phyloP scores from a whole-genome alignment of 2,113 vertebrate species.

The Caretta caretta region DNA sequence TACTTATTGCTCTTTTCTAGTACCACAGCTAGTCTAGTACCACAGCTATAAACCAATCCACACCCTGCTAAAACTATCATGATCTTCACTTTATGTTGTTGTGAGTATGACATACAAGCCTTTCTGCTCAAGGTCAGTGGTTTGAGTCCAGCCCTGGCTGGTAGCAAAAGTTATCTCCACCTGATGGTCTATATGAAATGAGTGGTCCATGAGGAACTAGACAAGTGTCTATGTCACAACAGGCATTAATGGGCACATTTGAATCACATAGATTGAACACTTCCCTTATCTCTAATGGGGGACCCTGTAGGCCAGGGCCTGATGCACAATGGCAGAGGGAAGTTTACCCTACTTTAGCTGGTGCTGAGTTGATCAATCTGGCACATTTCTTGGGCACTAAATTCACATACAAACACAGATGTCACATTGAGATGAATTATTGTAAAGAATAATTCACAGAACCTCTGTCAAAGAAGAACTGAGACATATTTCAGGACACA shows the following conservation, averaged over 20 bases:
- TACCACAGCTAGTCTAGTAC: neutral
- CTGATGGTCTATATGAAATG: neutral
- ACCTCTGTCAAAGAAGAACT: neutral
- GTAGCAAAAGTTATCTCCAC: neutral
- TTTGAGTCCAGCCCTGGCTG: neutral
- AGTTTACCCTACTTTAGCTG: neutral
- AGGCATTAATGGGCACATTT: fast-evolving
- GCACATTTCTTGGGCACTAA: neutral
- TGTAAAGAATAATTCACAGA: neutral
- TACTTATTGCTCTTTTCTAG: neutral
- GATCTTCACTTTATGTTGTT: neutral
- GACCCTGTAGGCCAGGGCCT: neutral
- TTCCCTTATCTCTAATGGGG: neutral
- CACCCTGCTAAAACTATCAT: neutral
- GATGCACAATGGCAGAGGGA: neutral
- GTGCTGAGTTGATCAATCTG: neutral
- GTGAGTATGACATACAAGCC: neutral
- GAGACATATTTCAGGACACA: neutral
- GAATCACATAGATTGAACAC: neutral
- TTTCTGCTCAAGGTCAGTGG: neutral
- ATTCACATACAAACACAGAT: neutral
- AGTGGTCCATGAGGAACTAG: neutral
- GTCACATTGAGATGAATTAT: neutral
- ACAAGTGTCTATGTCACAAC: neutral
- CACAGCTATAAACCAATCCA: neutral